Conservation (phyloP, 2,113 vertebrate genomes). For the Pollachius pollachius region DNA sequence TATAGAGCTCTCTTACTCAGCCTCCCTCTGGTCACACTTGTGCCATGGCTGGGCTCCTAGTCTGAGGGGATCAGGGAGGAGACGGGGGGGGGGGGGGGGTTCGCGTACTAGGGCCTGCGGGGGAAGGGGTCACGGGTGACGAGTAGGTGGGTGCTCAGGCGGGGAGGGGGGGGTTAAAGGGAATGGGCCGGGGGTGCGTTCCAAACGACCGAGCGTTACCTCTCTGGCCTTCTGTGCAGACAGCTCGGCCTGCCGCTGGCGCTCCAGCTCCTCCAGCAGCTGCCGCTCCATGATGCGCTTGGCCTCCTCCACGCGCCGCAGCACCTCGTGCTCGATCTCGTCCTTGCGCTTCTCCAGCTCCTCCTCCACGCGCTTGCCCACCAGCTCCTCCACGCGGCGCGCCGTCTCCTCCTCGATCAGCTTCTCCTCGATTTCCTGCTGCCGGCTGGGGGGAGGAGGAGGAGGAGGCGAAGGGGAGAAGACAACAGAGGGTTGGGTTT, state of each 20-base stretch:
- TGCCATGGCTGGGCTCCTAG: constrained; percentile 74
- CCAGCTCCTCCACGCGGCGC: constrained; percentile 94
- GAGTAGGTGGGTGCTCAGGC: not conserved
- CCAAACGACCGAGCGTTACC: constrained; percentile 99
- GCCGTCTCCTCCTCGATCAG: constrained; percentile 99
- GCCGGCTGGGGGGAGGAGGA: constrained; percentile 76
- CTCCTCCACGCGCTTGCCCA: constrained; percentile 96
- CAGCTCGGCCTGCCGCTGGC: constrained; percentile 97
- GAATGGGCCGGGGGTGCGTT: constrained; percentile 68
- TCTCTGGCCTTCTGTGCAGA: constrained; percentile 98
- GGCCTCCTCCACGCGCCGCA: constrained; percentile 96
- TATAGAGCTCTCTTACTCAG: not conserved
- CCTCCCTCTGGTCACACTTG: constrained; percentile 58
- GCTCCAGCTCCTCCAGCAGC: constrained; percentile 99
- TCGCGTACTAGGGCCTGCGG: constrained; percentile 5
- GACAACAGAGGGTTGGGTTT: not conserved
- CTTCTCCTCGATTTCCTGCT: constrained; percentile 99
- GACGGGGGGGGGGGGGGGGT: not conserved
- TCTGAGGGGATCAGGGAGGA: not conserved
- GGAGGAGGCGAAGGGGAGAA: not conserved
- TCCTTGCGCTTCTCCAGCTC: constrained; percentile 97
- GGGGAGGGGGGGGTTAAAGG: constrained; percentile 14
- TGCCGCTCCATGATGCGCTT: constrained; percentile 99
- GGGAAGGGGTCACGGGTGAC: not conserved
- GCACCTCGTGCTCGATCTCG: constrained; percentile 97